These are phyloP conservation scores for Mesembrinibis cayennensis DNA, from an alignment of 2,113 vertebrate genomes.

Conservation along the genomic window DNA sequence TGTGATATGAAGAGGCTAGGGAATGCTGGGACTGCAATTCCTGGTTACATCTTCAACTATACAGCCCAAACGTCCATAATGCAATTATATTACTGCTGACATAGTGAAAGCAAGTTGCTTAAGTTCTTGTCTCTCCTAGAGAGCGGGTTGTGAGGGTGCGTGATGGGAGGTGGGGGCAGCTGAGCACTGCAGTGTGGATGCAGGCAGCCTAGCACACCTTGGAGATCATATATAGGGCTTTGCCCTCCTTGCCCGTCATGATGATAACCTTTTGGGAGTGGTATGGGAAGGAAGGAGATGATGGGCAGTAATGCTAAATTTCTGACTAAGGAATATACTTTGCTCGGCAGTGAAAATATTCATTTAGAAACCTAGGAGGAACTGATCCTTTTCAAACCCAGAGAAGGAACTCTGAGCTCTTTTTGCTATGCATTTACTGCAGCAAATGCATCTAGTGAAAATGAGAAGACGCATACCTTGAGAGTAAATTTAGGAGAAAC, in stretches of 20 bases:
- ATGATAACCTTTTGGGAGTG: fast-evolving
- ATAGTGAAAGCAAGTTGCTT: too few relatives aligned
- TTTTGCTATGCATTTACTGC: neutral
- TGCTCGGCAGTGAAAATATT: neutral
- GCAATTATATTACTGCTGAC: neutral
- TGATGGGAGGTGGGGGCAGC: neutral
- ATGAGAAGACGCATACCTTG: neutral
- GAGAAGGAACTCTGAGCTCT: neutral
- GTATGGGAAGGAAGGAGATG: neutral
- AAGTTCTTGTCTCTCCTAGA: neutral
- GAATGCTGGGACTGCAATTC: neutral
- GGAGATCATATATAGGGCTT: neutral
- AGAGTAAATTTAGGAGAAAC: neutral
- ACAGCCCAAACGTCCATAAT: fast-evolving
- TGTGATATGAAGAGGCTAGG: neutral
- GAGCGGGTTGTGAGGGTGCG: neutral
- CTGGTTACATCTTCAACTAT: neutral
- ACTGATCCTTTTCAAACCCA: neutral
- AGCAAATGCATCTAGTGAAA: neutral
- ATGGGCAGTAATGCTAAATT: neutral
- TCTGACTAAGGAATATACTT: neutral
- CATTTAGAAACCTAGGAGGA: neutral
- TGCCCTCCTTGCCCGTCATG: too few relatives aligned
- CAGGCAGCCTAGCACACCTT: neutral
- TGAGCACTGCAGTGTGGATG: fast-evolving